Base-by-base conservation (phyloP, 2,113 vertebrate species). In the Rhodinocichla rosea region DNA sequence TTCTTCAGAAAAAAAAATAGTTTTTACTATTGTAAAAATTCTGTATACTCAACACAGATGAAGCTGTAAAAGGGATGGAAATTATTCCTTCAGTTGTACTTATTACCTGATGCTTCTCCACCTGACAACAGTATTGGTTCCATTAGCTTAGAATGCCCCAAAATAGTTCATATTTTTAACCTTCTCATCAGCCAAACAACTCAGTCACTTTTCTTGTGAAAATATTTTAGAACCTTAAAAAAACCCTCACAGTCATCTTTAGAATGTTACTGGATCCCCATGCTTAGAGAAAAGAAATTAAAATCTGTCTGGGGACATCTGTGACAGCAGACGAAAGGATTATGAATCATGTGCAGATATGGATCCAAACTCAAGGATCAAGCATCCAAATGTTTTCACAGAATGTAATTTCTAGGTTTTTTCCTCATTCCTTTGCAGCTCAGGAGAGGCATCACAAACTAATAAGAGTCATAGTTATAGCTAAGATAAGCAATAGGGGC, bases 301-400 rank as follows among this genome's bases (percentile, higher is more conserved):
- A 81, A 70, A 89, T 75, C 45, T 90, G 32, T 14, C 73, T 67
- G 37, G 19, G 19, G 28, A 28, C 8, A 14, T 15, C 7, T 5
- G 1, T 42, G 35, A 62, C 2, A 11, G 42, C 7, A 79, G 40
- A 80, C 28, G n/a, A 68, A 88, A 83, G 11, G 3, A 37, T 56
- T 64, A 49, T 11, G 32, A 42, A 57, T 37, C 13, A 11, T 4
- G 6, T 11, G 35, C 3, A 40, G n/a, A 44, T 40, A 56, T 0
- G 1, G 27, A 69, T 64, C 33, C 22, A 21, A 18, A 83, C 5
- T 26, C 30, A 63, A 22, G 35, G 52, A 91, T 32, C 33, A 60
- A 60, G 9, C 13, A 84, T 33, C 10, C 32, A 73, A 71, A 56
- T 57, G 13, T 37, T 69, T 77, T 73, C 45, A 83, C 14, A 6